A percentile compares a stretch with the other conserved stretches of the same genome.
These are phyloP conservation scores for Criorhina ranunculi DNA, from an alignment of 2,888 invertebrate species.

Conservation along the genomic window DNA sequence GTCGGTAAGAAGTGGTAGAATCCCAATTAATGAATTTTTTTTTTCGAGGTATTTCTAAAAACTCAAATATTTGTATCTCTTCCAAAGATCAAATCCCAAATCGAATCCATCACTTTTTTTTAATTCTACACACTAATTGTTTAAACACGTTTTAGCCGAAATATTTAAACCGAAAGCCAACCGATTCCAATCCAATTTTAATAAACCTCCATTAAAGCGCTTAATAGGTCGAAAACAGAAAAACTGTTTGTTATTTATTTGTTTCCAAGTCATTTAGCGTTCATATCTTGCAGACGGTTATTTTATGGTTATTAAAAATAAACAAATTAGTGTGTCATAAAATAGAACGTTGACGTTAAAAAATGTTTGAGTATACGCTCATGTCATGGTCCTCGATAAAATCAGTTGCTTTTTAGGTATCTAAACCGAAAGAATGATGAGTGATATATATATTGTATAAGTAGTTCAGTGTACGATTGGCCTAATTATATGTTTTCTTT, in stretches of 20 bases:
- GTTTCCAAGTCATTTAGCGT: slow-evolving; percentile 50
- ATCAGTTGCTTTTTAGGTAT: slow-evolving; percentile 16
- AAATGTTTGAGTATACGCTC: background rate
- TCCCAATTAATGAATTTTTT: too few relatives aligned
- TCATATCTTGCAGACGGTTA: slow-evolving; percentile 43
- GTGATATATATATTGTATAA: background rate
- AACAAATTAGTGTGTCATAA: slow-evolving; percentile 47
- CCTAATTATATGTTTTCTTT: slow-evolving; percentile 20
- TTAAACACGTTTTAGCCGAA: slow-evolving; percentile 19
- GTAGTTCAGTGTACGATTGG: slow-evolving; percentile 22
- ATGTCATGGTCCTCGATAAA: background rate
- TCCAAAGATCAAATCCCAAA: background rate
- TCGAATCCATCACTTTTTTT: background rate
- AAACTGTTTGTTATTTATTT: slow-evolving; percentile 12
- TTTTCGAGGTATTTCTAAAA: too few relatives aligned
- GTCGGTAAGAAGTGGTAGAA: too few relatives aligned
- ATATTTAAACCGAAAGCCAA: background rate
- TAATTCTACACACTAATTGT: slow-evolving; percentile 17
- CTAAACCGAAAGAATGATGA: background rate
- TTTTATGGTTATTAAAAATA: slow-evolving; percentile 41
- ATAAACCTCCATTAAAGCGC: slow-evolving; percentile 49
- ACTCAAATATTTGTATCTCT: too few relatives aligned
- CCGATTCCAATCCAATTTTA: slow-evolving; percentile 22
- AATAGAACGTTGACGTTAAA: slow-evolving; percentile 6
- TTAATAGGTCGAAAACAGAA: slow-evolving; percentile 44